A percentile compares a stretch with the other conserved stretches of the same genome.
Evolutionary conservation across 2,113 vertebrate species (phyloP).

Genomic region (Lepisosteus osseus): DNA sequence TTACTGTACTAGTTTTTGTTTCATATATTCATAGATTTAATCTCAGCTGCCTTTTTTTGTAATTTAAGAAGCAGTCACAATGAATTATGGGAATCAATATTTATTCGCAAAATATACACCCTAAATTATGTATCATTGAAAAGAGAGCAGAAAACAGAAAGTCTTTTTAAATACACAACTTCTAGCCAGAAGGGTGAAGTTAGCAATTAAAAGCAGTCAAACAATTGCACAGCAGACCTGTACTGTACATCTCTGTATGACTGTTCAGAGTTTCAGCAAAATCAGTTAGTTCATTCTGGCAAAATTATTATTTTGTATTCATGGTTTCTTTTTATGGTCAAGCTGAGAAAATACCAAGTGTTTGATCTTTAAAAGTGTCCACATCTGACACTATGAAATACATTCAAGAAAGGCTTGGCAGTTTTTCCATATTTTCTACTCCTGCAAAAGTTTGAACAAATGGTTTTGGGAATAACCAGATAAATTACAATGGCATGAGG

Average conservation of each 20-base stretch:
- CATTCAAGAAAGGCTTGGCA: slow-evolving; percentile 32
- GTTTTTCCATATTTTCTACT: slow-evolving; percentile 28
- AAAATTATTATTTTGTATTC: slow-evolving; percentile 10
- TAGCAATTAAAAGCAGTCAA: no score
- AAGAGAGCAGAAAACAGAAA: no score
- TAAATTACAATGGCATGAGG: slow-evolving; percentile 32
- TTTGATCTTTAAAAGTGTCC: slow-evolving; percentile 20
- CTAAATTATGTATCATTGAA: no score
- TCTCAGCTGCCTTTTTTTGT: no score
- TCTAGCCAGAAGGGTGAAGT: no score
- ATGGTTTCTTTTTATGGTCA: slow-evolving; percentile 25
- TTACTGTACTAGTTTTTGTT: no score
- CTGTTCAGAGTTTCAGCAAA: not conserved
- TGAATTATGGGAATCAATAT: no score
- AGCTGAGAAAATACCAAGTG: slow-evolving; percentile 17
- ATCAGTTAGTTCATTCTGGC: slow-evolving; percentile 10
- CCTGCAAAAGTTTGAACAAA: no score
- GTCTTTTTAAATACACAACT: no score
- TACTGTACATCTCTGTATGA: not conserved
- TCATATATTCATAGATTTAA: no score
- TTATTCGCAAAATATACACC: no score
- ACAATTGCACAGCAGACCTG: not conserved
- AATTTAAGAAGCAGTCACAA: no score
- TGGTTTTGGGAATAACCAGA: slow-evolving; percentile 25
- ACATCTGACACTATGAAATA: slow-evolving; percentile 21